Evolutionary conservation across 2,113 vertebrate genomes (phyloP).

Genomic region (Proterorhinus semilunaris): DNA sequence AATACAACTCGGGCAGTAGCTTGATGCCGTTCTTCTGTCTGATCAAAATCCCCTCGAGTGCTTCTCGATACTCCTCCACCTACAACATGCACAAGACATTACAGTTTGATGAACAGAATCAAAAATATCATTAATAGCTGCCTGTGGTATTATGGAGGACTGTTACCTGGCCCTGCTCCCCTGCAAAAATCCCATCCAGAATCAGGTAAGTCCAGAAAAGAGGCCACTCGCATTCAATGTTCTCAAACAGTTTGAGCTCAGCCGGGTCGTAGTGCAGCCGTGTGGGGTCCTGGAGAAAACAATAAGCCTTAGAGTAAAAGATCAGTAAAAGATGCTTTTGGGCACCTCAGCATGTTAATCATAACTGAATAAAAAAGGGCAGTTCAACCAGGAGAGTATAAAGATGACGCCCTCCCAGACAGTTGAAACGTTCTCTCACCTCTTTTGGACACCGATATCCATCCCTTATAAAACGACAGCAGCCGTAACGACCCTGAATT

Average conservation of each 20-base stretch:
- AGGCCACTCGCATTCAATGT: slow-evolving; percentile 98
- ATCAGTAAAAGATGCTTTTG: too few species aligned
- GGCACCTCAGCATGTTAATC: too few species aligned
- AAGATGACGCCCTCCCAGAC: too few species aligned
- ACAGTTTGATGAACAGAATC: not conserved
- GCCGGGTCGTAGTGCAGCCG: slow-evolving; percentile 96
- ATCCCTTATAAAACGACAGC: slow-evolving; percentile 95
- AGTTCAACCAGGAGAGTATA: too few species aligned
- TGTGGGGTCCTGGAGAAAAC: slow-evolving; percentile 82
- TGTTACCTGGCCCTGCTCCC: slow-evolving; percentile 88
- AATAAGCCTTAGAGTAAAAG: not conserved
- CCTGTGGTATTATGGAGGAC: too few species aligned
- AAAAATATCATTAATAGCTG: not conserved
- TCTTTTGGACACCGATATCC: slow-evolving; percentile 96
- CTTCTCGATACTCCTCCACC: slow-evolving; percentile 95
- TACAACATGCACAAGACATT: slow-evolving; percentile 40
- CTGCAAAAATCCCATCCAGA: slow-evolving; percentile 90
- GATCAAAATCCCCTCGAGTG: slow-evolving; percentile 91
- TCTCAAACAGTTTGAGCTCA: slow-evolving; percentile 97
- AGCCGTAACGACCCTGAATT: slow-evolving; percentile 92
- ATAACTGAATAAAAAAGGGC: too few species aligned
- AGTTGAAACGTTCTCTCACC: slow-evolving; percentile 65
- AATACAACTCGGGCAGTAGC: slow-evolving; percentile 92
- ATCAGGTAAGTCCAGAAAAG: slow-evolving; percentile 98
- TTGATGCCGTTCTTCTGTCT: slow-evolving; percentile 89